Evolutionary conservation across 2,113 vertebrate species (phyloP), one percentile per base, ranked within the genome.

Genomic region (Mirounga angustirostris): DNA sequence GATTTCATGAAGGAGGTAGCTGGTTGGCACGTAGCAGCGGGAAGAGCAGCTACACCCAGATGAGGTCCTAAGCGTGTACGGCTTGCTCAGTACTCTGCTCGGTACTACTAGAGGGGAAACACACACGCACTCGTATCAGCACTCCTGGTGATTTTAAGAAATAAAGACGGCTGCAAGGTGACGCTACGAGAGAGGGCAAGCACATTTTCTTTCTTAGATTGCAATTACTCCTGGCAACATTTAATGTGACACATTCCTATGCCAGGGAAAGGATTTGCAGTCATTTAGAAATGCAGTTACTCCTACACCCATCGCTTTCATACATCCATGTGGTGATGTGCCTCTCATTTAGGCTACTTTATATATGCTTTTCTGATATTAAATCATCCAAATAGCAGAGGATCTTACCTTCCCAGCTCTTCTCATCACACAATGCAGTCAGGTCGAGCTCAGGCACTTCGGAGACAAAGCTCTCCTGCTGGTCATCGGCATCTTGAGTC

Each of bases 331-430:
- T 3, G 9, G 80, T 59, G 73, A 82, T 36, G n/a, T 5, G 40
- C 52, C 82, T 95, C 74, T 85, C 73, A 13, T 65, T 87, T 30
- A 58, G 43, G 79, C 59, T 73, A 22, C 54, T 24, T 36, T 58
- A 36, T 19, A 4, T 3, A n/a, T 4, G 78, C 11, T 0, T 97
- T 95, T 82, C 82, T 76, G 26, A 21, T 52, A 56, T 91, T 46
- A 28, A 71, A 94, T 7, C 2, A 91, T 2, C 87, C 76, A 78
- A 54, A 76, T 15, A 85, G 43, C 85, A 36, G 84, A 28, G 16
- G 92, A 50, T 80, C 94, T 89, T 99, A 99, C 99, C 99, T 99
- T 99, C 99, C 99, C 99, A 99, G 99, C 97, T 99, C 98, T 96
- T 99, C 98, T 99, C 99, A 97, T 99, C 99, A 2, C 99, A 99